These are phyloP conservation scores for Ariolimax columbianus DNA, from an alignment of 2,888 invertebrate genomes.

Conservation along the genomic window DNA sequence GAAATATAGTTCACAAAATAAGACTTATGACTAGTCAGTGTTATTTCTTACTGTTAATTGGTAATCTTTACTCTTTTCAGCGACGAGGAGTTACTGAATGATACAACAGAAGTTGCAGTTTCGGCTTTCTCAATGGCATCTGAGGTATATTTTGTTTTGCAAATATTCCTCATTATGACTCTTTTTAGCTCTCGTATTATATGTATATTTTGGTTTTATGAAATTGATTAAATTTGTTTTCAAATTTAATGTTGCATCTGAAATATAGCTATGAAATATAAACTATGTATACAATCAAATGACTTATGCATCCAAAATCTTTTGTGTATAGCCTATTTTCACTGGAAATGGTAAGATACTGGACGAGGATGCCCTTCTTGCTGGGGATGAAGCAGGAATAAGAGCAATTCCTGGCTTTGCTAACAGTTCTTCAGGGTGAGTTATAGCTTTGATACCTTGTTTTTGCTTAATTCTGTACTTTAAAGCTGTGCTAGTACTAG, in stretches of 20 bases:
- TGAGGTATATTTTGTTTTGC: neutral
- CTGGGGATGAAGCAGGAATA: conserved; percentile 29
- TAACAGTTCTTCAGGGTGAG: conserved; percentile 23
- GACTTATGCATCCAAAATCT: neutral
- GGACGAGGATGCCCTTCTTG: conserved; percentile 44
- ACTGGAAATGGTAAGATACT: conserved; percentile 37
- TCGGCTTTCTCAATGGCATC: neutral
- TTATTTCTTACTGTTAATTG: neutral
- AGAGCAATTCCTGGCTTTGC: neutral
- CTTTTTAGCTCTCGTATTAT: too few relatives aligned
- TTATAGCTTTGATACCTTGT: neutral
- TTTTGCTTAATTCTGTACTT: too few relatives aligned
- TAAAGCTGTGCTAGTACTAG: too few relatives aligned
- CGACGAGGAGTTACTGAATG: conserved; percentile 31
- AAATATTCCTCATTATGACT: too few relatives aligned
- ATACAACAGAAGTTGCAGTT: neutral
- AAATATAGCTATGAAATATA: neutral
- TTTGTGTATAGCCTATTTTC: neutral
- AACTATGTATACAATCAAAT: neutral
- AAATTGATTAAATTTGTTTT: neutral
- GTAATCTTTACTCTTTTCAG: conserved; percentile 2
- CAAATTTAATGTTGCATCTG: neutral
- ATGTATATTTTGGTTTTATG: neutral
- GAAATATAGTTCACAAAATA: neutral
- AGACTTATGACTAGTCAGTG: neutral